Conservation (phyloP, 2,113 vertebrate genomes). For the Zingel zingel region DNA sequence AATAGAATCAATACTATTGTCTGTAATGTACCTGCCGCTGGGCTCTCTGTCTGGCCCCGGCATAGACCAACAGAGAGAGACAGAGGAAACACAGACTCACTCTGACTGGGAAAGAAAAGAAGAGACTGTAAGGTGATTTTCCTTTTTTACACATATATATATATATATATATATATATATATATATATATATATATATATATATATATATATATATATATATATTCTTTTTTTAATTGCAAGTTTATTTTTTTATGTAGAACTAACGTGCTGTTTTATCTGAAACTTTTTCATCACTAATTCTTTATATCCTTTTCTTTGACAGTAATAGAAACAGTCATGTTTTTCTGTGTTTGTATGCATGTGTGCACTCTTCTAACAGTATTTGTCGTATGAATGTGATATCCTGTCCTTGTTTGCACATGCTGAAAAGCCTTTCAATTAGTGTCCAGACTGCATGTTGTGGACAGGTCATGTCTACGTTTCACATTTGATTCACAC, state of each 20-base stretch:
- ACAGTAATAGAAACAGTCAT: neutral
- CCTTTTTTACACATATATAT: neutral
- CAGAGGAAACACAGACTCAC: conserved; percentile 49
- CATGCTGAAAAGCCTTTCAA: conserved; percentile 13
- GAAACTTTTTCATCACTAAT: conserved; percentile 46
- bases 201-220: too few relatives aligned
- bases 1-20: conserved; percentile 82
- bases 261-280: conserved; percentile 21
- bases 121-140: conserved; percentile 61
- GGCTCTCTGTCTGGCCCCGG: conserved; percentile 80
- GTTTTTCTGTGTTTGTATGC: neutral
- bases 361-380: conserved; percentile 3
- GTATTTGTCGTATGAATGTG: conserved; percentile 24
- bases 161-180: too few relatives aligned
- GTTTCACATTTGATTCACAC: conserved; percentile 23
- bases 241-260: conserved; percentile 6
- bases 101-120: conserved; percentile 56
- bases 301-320: conserved; percentile 15
- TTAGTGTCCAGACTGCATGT: conserved; percentile 32
- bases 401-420: conserved; percentile 24
- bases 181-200: too few relatives aligned
- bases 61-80: conserved; percentile 57
- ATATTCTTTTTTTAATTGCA: neutral
- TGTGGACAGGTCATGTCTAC: conserved; percentile 40
- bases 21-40: conserved; percentile 81